These are phyloP conservation scores for Phrynocephalus guinanensis DNA, from an alignment of 2,797 vertebrate species.

Conservation along the genomic window DNA sequence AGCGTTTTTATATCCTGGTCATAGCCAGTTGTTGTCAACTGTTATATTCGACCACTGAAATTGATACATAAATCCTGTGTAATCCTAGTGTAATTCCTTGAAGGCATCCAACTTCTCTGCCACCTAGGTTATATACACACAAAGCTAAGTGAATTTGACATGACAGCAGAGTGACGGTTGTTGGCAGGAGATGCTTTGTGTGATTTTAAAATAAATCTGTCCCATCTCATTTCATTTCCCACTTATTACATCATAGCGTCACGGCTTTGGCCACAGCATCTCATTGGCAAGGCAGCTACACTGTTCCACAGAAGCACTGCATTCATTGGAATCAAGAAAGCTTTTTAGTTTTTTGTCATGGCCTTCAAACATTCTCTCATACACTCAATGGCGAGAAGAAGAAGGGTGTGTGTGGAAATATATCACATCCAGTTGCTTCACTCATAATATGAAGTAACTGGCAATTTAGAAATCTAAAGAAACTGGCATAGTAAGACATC, in stretches of 20 bases:
- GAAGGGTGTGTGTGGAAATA: not conserved
- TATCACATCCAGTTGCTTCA: conserved; percentile 9
- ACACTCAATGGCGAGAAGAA: not conserved
- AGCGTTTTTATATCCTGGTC: not conserved
- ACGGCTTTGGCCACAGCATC: conserved; percentile 54
- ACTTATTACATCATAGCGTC: conserved; percentile 65
- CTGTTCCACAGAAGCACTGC: not conserved
- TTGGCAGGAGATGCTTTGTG: conserved; percentile 59
- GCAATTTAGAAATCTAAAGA: not conserved
- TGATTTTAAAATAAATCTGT: conserved; percentile 62
- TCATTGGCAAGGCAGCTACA: not conserved
- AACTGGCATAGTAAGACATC: not conserved
- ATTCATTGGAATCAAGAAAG: not conserved
- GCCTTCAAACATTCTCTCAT: not conserved
- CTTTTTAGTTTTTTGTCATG: not conserved
- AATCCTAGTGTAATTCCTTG: conserved; percentile 56
- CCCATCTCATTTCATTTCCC: conserved; percentile 53
- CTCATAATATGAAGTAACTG: not conserved
- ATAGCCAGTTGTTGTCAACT: not conserved
- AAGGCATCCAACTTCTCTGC: conserved; percentile 53
- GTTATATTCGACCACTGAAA: conserved; percentile 37
- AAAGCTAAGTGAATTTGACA: conserved; percentile 66
- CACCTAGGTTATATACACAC: conserved; percentile 64
- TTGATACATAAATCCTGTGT: conserved; percentile 35
- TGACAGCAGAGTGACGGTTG: conserved; percentile 59